A percentile compares a stretch with the other conserved stretches of the same genome.
These are phyloP conservation scores for Enteromius mattozi DNA, from an alignment of 2,797 vertebrate genomes.

Conservation along the genomic window DNA sequence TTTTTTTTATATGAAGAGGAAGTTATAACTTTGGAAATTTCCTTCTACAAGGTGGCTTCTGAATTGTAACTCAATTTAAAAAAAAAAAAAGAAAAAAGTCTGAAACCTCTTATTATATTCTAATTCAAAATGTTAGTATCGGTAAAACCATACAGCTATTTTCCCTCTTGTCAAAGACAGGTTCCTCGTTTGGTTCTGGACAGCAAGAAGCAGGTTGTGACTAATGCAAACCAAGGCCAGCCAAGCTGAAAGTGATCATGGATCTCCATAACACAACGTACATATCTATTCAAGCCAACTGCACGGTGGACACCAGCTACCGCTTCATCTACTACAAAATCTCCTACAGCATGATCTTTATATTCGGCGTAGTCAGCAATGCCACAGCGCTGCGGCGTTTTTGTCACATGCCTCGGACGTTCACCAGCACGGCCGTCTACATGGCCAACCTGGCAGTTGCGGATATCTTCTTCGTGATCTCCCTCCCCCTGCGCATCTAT, in stretches of 20 bases:
- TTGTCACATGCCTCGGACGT: slow-evolving; percentile 61
- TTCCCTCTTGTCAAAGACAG: slow-evolving; percentile 29
- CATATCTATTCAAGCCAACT: slow-evolving; percentile 61
- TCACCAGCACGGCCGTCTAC: slow-evolving; percentile 75
- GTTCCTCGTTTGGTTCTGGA: slow-evolving; percentile 7
- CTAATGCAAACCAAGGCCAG: neutral
- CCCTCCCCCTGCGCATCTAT: slow-evolving; percentile 77
- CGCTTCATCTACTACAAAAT: slow-evolving; percentile 77
- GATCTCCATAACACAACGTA: slow-evolving; percentile 69
- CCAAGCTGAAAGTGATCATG: slow-evolving; percentile 62
- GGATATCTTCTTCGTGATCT: slow-evolving; percentile 75
- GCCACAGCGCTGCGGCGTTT: slow-evolving; percentile 69
- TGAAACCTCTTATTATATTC: slow-evolving; percentile 33
- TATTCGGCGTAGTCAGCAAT: slow-evolving; percentile 74
- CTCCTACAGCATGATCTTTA: slow-evolving; percentile 77
- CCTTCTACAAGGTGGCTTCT: neutral
- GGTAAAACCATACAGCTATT: slow-evolving; percentile 35
- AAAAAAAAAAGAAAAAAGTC: slow-evolving; percentile 9
- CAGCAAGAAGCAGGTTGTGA: neutral
- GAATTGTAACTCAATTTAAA: slow-evolving; percentile 7
- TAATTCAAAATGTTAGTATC: neutral
- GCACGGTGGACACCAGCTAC: slow-evolving; percentile 76
- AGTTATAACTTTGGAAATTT: slow-evolving; percentile 29
- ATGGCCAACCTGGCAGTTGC: slow-evolving; percentile 73
- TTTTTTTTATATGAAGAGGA: slow-evolving; percentile 27